Conservation (phyloP, 2,797 vertebrate species). For the Eleutherodactylus coqui region DNA sequence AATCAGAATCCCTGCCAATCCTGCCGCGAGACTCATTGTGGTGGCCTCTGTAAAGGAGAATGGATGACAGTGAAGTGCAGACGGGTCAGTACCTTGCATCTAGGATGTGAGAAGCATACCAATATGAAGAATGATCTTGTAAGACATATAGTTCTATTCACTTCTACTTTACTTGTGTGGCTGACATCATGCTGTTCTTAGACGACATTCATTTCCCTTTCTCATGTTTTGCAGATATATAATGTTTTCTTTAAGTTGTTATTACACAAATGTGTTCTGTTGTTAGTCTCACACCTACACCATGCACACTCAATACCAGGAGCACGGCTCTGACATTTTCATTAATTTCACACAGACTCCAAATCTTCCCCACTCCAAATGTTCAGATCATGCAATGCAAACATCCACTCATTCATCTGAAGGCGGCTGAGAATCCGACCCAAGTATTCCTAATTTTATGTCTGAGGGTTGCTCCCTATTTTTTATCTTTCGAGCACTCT, state of each 20-base stretch:
- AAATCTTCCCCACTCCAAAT: background rate
- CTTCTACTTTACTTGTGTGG: too few relatives aligned
- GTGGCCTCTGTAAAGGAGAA: too few relatives aligned
- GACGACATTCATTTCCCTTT: too few relatives aligned
- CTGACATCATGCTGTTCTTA: too few relatives aligned
- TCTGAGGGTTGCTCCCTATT: background rate
- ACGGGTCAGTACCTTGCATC: too few relatives aligned
- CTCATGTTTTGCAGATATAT: too few relatives aligned
- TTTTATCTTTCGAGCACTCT: background rate
- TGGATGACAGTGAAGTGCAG: too few relatives aligned
- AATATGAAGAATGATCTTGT: too few relatives aligned
- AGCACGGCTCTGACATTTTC: constrained; percentile 16
- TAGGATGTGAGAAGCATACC: too few relatives aligned
- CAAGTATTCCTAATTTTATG: constrained; percentile 1
- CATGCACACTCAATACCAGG: background rate
- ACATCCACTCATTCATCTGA: background rate
- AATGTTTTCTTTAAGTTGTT: background rate
- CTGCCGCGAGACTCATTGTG: too few relatives aligned
- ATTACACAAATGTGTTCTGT: background rate
- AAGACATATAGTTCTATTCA: too few relatives aligned
- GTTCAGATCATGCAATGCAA: constrained; percentile 19
- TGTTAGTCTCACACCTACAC: background rate
- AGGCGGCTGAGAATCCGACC: background rate
- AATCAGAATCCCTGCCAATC: too few relatives aligned
- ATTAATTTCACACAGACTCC: constrained; percentile 13